Conservation (phyloP, 2,888 invertebrate species). For the Sepioteuthis lessoniana region DNA sequence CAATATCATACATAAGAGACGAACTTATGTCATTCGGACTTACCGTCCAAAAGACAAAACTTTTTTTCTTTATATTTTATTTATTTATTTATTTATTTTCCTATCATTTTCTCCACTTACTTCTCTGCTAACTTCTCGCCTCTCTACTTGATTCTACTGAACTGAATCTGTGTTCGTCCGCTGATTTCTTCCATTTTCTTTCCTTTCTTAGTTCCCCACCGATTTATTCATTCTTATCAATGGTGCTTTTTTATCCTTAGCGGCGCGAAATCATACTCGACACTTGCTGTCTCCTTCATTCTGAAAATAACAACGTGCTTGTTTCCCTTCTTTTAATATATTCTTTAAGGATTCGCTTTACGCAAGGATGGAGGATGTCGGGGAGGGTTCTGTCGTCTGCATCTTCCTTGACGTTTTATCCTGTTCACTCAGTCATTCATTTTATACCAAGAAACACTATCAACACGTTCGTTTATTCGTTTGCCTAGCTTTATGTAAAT, state of each 20-base stretch:
- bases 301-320: not conserved
- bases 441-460: not conserved
- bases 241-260: not conserved
- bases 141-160: not conserved
- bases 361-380: not conserved
- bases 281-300: not conserved
- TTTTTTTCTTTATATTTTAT: no score
- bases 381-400: not conserved
- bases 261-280: not conserved
- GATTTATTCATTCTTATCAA: not conserved
- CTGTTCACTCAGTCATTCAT: not conserved
- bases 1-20: no score
- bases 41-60: no score
- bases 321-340: not conserved
- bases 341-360: not conserved
- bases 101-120: no score
- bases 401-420: not conserved
- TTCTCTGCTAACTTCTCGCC: not conserved
- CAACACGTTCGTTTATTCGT: not conserved
- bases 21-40: no score
- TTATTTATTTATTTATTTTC: no score
- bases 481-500: no score
- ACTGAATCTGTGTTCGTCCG: not conserved
- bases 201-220: not conserved
- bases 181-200: not conserved